Evolutionary conservation across 2,113 vertebrate genomes (phyloP).

Genomic region (Setophaga petechia): DNA sequence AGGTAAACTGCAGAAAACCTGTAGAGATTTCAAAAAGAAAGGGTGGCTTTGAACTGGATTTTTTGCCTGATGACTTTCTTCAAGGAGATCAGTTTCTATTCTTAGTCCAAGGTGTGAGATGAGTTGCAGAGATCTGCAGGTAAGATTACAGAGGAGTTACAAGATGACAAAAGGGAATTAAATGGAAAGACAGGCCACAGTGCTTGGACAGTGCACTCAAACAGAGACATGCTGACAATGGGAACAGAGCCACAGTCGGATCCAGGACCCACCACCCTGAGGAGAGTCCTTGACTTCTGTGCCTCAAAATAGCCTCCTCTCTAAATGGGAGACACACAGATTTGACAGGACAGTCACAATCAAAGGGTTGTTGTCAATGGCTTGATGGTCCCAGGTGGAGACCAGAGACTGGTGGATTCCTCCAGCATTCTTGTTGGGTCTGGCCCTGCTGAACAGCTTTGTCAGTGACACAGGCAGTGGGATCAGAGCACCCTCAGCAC

Average conservation of each 20-base stretch:
- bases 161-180: not conserved
- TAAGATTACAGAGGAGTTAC: not conserved
- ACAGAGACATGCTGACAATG: not conserved
- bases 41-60: not conserved
- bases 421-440: accelerated
- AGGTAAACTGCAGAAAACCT: not conserved
- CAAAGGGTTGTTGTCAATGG: not conserved
- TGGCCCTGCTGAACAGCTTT: not conserved
- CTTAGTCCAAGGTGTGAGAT: not conserved
- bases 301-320: not conserved
- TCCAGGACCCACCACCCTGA: not conserved
- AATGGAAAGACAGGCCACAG: not conserved
- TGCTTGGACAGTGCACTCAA: not conserved
- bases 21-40: not conserved
- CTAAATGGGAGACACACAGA: not conserved
- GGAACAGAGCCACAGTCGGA: not conserved
- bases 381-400: not conserved
- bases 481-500: not conserved
- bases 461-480: not conserved
- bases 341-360: not conserved
- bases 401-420: not conserved
- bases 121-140: not conserved
- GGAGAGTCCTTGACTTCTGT: not conserved
- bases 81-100: not conserved
- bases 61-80: not conserved